Evolutionary conservation across 2,797 vertebrate species (phyloP), one percentile per base, ranked within the genome.

Genomic region (Bucorvus abyssinicus): DNA sequence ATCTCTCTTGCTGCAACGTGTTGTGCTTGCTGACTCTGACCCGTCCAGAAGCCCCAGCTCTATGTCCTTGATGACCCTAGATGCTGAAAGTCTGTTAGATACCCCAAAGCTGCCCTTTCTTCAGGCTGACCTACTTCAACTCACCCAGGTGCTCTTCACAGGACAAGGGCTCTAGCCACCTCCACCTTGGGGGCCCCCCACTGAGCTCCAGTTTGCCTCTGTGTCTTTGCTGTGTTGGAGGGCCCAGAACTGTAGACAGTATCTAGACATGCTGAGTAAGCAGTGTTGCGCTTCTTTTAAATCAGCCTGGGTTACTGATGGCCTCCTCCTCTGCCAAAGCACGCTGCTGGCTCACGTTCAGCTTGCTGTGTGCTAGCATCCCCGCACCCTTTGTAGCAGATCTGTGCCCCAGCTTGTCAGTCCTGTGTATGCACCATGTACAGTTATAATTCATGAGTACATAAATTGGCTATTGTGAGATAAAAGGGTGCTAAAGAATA

Each of bases 131-230:
- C 14, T 32, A 74, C 18, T 16, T 40, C 40, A 67, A 22, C 11
- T 55, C 9, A 34, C 11, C 12, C 30, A n/a, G 16, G 22, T 21
- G 24, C 3, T 86, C 23, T 19, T 60, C 34, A 64, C 22, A 34
- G 30, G 18, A 11, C 10, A 53, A 45, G 14, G 42, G 18, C 9
- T 42, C 13, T 42, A 34, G 2, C 9, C n/a, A 12, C 6, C 6
- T 30, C 34, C 19, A 21, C 19, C 8, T 13, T 6, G 7, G 13
- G 14, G 10, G 4, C 22, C 4, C 12, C 23, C 4, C 12, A 18
- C 3, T 44, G 61, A 45, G 3, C 16, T 85, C 2, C 27, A 38
- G 0, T 34, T 63, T 57, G 24, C 16, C 53, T 9, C 2, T 7
- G 16, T 17, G 21, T 55, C n/a, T 76, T 50, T 77, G 27, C 9